phyloP scores from a whole-genome alignment of 2,888 invertebrate genomes.

The Autographa gamma region DNA sequence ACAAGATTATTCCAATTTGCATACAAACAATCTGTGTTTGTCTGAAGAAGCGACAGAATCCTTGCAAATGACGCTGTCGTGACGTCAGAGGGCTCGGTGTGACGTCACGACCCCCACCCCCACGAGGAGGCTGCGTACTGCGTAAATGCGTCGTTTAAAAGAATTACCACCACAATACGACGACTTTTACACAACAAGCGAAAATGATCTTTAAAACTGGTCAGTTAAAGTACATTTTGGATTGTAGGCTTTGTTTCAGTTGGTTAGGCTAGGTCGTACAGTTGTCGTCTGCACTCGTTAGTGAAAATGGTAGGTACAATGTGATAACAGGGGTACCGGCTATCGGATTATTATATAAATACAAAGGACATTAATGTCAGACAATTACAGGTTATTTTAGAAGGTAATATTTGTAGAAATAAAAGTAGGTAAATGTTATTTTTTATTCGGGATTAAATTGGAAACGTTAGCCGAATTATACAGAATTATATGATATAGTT shows the following conservation, averaged over 20 bases:
- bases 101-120: slow-evolving; percentile 64
- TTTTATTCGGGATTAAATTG: not conserved
- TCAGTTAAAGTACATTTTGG: slow-evolving; percentile 5
- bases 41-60: slow-evolving; percentile 27
- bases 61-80: slow-evolving; percentile 60
- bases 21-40: slow-evolving; percentile 27
- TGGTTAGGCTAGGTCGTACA: slow-evolving; percentile 42
- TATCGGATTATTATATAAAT: slow-evolving; percentile 23
- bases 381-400: not conserved
- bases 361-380: slow-evolving; percentile 15
- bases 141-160: slow-evolving; percentile 65
- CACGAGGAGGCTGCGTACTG: slow-evolving; percentile 61
- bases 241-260: slow-evolving; percentile 19
- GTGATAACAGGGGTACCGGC: slow-evolving; percentile 20
- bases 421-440: not conserved
- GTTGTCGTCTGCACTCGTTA: slow-evolving; percentile 48
- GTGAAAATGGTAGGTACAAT: slow-evolving; percentile 21
- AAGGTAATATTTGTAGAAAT: not conserved
- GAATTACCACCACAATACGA: slow-evolving; percentile 31
- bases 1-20: slow-evolving; percentile 16
- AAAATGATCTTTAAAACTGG: slow-evolving; percentile 13
- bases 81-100: slow-evolving; percentile 57
- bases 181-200: not conserved
- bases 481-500: too few species aligned
- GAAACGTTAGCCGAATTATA: too few species aligned